These are phyloP conservation scores for Pollenia labialis DNA, from an alignment of 2,888 invertebrate species.

Conservation along the genomic window DNA sequence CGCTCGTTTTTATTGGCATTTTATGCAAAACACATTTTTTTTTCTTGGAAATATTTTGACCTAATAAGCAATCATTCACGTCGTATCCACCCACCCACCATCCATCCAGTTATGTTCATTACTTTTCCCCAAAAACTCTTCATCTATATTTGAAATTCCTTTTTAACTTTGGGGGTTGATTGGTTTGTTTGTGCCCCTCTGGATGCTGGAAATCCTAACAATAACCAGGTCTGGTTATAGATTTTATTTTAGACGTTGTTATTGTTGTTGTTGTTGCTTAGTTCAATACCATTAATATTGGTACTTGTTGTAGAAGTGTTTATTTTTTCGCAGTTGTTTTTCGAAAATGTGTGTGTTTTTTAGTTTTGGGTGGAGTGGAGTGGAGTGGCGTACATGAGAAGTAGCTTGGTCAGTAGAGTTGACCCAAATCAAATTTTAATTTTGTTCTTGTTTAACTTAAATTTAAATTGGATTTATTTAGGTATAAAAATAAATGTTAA, in stretches of 20 bases:
- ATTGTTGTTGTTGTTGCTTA: not conserved
- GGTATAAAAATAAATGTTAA: slow-evolving; percentile 65
- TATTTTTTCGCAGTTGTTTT: not conserved
- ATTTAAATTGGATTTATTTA: slow-evolving; percentile 65
- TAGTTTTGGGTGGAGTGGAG: no score
- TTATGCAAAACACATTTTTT: slow-evolving; percentile 65
- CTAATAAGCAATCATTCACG: slow-evolving; percentile 62
- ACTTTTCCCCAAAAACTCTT: slow-evolving; percentile 1
- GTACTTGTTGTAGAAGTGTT: not conserved
- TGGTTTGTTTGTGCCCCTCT: slow-evolving; percentile 12
- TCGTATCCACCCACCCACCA: slow-evolving; percentile 26
- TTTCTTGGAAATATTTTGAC: slow-evolving; percentile 56
- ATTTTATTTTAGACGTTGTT: slow-evolving; percentile 7
- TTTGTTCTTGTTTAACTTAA: slow-evolving; percentile 56
- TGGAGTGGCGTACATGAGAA: not conserved
- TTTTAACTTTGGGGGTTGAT: slow-evolving; percentile 49
- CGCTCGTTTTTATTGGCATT: slow-evolving; percentile 52
- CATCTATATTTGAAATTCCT: not conserved
- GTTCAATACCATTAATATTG: slow-evolving; percentile 17
- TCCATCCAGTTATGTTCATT: slow-evolving; percentile 19
- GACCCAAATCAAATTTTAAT: slow-evolving; percentile 70
- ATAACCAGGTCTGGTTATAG: slow-evolving; percentile 14
- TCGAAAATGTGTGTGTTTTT: no score
- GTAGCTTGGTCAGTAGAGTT: slow-evolving; percentile 9
- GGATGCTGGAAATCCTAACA: not conserved